phyloP scores from a whole-genome alignment of 2,888 invertebrate genomes.

The Dyspetes luteomarginatus region DNA sequence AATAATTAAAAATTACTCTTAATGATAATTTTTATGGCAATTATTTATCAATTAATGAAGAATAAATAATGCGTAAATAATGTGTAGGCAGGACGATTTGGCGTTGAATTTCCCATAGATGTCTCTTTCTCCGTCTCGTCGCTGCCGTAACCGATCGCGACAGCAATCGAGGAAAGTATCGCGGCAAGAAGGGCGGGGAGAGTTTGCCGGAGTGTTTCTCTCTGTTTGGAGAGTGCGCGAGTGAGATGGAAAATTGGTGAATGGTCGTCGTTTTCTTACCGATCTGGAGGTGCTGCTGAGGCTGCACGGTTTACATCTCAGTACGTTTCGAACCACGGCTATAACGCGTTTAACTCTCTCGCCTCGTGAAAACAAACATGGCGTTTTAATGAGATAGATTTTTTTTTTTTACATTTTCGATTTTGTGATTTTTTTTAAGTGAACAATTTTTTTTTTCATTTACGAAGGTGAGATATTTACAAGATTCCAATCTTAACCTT shows the following conservation, averaged over 20 bases:
- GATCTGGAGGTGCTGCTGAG: slow-evolving; percentile 54
- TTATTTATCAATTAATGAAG: too few relatives aligned
- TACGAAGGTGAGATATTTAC: neutral
- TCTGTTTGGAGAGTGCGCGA: slow-evolving; percentile 39
- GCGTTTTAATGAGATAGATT: slow-evolving; percentile 1
- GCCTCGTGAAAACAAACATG: neutral
- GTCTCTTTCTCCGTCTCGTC: neutral
- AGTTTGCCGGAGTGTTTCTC: slow-evolving; percentile 33
- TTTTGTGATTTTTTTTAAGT: neutral
- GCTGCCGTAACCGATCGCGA: too few relatives aligned
- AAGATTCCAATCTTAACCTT: neutral
- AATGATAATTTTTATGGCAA: too few relatives aligned
- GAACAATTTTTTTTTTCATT: neutral
- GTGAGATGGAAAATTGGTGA: slow-evolving; percentile 65
- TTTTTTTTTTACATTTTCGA: neutral
- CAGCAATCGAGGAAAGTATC: slow-evolving; percentile 44
- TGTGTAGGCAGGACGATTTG: too few relatives aligned
- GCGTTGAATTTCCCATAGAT: too few relatives aligned
- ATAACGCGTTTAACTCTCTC: slow-evolving; percentile 42
- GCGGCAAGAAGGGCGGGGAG: slow-evolving; percentile 7
- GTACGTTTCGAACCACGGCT: slow-evolving; percentile 53
- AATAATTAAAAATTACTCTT: too few relatives aligned
- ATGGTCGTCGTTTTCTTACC: slow-evolving; percentile 63
- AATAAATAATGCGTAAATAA: too few relatives aligned
- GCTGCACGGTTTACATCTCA: slow-evolving; percentile 55